Base-by-base conservation (phyloP, 2,113 vertebrate species). In the Limnothrissa miodon region DNA sequence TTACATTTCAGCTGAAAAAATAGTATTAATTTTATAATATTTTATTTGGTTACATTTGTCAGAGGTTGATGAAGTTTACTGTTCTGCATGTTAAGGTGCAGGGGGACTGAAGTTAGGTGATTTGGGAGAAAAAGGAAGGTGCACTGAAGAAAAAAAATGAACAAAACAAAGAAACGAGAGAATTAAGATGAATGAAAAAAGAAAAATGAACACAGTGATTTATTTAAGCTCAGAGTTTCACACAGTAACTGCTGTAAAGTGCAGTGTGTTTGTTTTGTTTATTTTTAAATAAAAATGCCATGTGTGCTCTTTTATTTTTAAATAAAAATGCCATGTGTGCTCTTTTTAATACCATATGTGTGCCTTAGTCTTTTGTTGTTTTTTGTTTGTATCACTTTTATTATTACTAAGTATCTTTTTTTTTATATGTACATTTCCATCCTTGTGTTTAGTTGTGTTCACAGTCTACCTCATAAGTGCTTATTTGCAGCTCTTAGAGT, bases 251-350 rank as follows among this genome's bases (percentile, higher is more conserved):
- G 59, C 59, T 66, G 7, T 66, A 66, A 25, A 36, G 25, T 74
- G 66, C 66, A 74, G 33, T 13, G 29, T 70, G 29, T 74, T 11
- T 74, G 29, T 74, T 74, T 11, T 74, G 42, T 56, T 56, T 56
- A 19, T 56, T 56, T 56, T 56, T 56, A 56, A 56, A 56, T 56
- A 56, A 56, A 53, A 53, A 56, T 21, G 23, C 53, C 53, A 56
- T n/a, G 11, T 21, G 53, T 53, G 53, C 23, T 39, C 1, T 11
- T 74, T 74, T 74, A 4, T 74, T 74, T 74, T 74, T 39, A 74
- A 74, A 74, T 74, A 74, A 74, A 66, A 66, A 74, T 11, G 17
- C 66, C 29, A 39, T 19, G 66, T 74, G 66, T 74, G 66, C 66
- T 74, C 66, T 74, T 74, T 74, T 36, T 74, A 74, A 74, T 15